Evolutionary conservation across 2,797 vertebrate species (phyloP).

Genomic region (Ceyx erithaca): DNA sequence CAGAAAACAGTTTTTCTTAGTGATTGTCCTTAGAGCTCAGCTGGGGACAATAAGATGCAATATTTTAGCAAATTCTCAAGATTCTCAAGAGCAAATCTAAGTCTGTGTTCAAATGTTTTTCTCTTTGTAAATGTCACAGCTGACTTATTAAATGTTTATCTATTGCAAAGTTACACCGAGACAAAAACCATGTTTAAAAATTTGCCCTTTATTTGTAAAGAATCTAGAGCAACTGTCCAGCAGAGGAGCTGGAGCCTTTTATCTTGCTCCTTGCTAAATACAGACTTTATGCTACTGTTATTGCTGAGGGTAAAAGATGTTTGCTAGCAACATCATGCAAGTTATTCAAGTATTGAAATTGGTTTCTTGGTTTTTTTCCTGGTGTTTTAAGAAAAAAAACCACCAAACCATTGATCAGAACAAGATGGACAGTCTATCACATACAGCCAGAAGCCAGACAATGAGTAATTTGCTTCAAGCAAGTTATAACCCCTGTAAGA

Average conservation of each 20-base stretch:
- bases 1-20: background rate
- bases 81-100: no score
- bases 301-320: background rate
- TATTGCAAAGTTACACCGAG: slow-evolving; percentile 1
- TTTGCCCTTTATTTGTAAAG: background rate
- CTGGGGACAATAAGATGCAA: background rate
- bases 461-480: background rate
- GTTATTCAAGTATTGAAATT: background rate
- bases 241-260: background rate
- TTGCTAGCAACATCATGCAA: background rate
- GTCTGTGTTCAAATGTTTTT: slow-evolving; percentile 3
- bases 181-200: slow-evolving; percentile 20
- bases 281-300: background rate
- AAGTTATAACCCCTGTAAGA: background rate
- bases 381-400: background rate
- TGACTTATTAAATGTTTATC: slow-evolving; percentile 22
- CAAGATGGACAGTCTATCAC: background rate
- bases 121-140: slow-evolving; percentile 44
- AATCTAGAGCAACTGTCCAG: background rate
- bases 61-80: background rate
- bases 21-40: background rate
- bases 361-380: background rate
- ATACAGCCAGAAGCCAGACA: background rate
- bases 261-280: background rate
- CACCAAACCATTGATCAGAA: background rate